Evolutionary conservation across 2,113 vertebrate species (phyloP).

Genomic region (Callaeas wilsoni): DNA sequence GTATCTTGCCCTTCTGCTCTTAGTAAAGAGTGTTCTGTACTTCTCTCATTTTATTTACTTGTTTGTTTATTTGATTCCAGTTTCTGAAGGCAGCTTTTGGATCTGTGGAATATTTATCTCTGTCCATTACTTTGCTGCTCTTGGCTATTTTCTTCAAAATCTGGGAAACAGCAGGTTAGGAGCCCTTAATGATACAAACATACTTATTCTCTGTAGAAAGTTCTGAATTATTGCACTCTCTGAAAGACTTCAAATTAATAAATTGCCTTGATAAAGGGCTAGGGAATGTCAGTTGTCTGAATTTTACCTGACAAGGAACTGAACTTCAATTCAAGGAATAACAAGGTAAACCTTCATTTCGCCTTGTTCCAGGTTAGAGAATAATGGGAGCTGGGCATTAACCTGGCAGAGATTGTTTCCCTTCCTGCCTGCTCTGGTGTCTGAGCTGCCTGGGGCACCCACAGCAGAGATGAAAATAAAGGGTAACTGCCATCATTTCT

Average conservation of each 20-base stretch:
- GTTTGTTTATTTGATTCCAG: neutral
- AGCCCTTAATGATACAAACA: neutral
- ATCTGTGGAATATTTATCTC: neutral
- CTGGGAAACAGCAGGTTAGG: neutral
- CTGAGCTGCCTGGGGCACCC: neutral
- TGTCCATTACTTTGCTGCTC: neutral
- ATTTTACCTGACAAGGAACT: neutral
- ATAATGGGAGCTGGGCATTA: neutral
- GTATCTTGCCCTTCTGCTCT: neutral
- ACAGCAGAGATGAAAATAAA: neutral
- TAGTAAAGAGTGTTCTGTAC: neutral
- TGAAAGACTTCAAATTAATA: neutral
- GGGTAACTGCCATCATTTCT: neutral
- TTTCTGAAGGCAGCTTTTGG: neutral
- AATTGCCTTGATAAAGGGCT: neutral
- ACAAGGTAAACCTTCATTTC: neutral
- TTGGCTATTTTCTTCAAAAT: neutral
- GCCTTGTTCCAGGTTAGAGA: neutral
- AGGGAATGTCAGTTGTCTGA: neutral
- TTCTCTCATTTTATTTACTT: neutral
- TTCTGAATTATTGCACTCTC: neutral
- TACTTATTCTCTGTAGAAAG: neutral
- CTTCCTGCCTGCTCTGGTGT: neutral
- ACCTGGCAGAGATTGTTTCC: neutral
- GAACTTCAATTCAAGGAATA: neutral